These are phyloP conservation scores for Triplophysa dalaica DNA, from an alignment of 2,113 vertebrate genomes.

Conservation along the genomic window DNA sequence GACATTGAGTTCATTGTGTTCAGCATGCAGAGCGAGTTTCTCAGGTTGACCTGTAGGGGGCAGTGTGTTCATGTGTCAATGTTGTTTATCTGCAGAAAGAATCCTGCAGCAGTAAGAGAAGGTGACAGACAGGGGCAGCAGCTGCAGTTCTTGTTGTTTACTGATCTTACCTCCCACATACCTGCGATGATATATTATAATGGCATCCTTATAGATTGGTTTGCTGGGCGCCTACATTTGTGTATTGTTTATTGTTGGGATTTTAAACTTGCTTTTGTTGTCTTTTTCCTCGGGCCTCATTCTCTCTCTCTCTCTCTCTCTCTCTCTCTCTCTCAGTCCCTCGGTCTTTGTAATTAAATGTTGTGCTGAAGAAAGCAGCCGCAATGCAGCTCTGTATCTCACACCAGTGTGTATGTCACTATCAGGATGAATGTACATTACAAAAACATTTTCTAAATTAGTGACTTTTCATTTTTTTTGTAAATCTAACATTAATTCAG, in stretches of 20 bases:
- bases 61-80: conserved; percentile 43
- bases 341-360: conserved; percentile 55
- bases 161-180: neutral
- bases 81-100: conserved; percentile 8
- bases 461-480: no score
- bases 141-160: neutral
- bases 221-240: neutral
- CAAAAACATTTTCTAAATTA: no score
- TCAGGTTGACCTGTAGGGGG: conserved; percentile 55
- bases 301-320: neutral
- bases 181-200: neutral
- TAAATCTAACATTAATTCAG: no score
- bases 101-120: conserved; percentile 38
- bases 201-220: no score
- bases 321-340: conserved; percentile 2
- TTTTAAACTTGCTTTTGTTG: neutral
- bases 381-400: conserved; percentile 62
- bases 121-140: conserved; percentile 14
- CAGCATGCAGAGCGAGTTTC: neutral
- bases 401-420: conserved; percentile 47
- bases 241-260: neutral
- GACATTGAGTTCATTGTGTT: no score
- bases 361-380: conserved; percentile 58
- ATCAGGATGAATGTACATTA: neutral
- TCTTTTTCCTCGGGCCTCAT: neutral